These are phyloP conservation scores for Connochaetes taurinus DNA, from an alignment of 2,113 vertebrate species.

Conservation along the genomic window DNA sequence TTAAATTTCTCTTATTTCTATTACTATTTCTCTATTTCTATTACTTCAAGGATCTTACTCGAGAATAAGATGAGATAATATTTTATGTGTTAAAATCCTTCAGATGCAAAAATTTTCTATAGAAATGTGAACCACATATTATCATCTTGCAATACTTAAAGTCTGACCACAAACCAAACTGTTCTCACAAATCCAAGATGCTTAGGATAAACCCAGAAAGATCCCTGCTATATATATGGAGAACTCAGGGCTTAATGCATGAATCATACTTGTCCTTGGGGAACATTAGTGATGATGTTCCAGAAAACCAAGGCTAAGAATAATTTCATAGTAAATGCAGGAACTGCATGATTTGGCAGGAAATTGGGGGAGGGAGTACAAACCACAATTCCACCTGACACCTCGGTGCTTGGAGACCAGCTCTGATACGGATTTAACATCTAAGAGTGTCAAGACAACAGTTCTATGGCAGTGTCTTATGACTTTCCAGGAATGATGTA, in stretches of 20 bases:
- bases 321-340: neutral
- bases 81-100: neutral
- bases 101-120: neutral
- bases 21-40: neutral
- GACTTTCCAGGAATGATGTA: neutral
- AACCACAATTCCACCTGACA: neutral
- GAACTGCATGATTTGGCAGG: neutral
- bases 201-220: neutral
- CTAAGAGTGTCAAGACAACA: neutral
- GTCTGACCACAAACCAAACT: neutral
- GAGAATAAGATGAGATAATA: neutral
- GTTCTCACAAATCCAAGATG: neutral
- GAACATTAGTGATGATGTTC: neutral
- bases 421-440: neutral
- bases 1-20: slow-evolving; percentile 13
- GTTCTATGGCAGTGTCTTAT: neutral
- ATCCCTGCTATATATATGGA: neutral
- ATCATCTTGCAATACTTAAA: neutral
- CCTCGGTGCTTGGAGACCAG: neutral
- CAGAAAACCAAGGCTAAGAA: slow-evolving; percentile 22
- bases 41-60: slow-evolving; percentile 14
- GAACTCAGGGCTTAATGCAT: neutral
- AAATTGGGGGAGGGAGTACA: neutral
- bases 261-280: neutral
- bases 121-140: neutral